Base-by-base conservation (phyloP, 1,140 invertebrate genomes). In the Achroia grisella region DNA sequence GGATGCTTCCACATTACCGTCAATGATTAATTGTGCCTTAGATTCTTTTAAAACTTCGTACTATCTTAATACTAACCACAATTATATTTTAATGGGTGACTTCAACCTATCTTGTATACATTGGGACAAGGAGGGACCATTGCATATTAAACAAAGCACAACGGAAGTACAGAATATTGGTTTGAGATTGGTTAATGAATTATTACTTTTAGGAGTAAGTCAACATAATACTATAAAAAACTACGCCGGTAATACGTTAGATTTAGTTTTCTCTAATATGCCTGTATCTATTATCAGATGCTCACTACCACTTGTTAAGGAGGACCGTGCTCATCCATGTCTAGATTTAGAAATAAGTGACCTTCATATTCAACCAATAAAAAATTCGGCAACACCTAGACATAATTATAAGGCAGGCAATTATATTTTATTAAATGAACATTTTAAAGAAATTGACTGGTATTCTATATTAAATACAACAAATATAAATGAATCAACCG, bases 361-460 rank as follows among this genome's bases (percentile, higher is more conserved):
- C n/a, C n/a, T n/a, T n/a, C n/a, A n/a, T n/a, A n/a, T n/a, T n/a
- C n/a, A n/a, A n/a, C n/a, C n/a, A n/a, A n/a, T n/a, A n/a, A n/a
- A n/a, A n/a, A n/a, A n/a, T n/a, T n/a, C n/a, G n/a, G n/a, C n/a
- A 14, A 29, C 11, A 15, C 4, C 6, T 17, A 46, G 39, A 15
- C 14, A 39, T 11, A 15, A 39, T 10, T 46, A 39, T 31, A 17
- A 9, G 10, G 11, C 8, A 17, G 44, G 27, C 2, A 28, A 46
- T 31, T 46, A 14, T 39, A 29, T 39, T 2, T 14, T 11, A 15
- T 39, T 46, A 3, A 10, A 15, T 15, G 5, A 8, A n/a, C 28
- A 46, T 17, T 14, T 46, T 10, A 30, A 10, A 15, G 14, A 11
- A 1, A 15, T 37, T 12, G 34, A 46, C 13, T 46, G 44, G 44